Evolutionary conservation across 30 jellyfish, hydroid and myxozoan species (phyloP).

Genomic region (Cassiopea xamachana): DNA sequence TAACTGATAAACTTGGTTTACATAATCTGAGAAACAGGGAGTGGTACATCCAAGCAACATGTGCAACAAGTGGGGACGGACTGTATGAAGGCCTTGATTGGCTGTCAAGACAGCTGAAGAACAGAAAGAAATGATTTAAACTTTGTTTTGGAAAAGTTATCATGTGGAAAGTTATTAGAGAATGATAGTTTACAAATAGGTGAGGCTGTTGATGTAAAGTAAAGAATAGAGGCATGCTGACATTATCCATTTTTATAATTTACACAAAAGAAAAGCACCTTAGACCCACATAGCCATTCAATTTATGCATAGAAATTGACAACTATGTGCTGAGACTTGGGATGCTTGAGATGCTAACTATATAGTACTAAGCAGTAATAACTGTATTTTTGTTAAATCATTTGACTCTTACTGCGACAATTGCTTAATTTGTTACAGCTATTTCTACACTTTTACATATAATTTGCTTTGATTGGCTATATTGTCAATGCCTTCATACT

Average conservation of each 20-base stretch:
- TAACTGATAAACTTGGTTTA: constrained; percentile 92
- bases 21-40: constrained; percentile 79
- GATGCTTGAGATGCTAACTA: no score
- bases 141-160: neutral
- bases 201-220: neutral
- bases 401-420: no score
- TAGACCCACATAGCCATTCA: neutral
- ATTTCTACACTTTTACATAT: neutral
- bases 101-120: constrained; percentile 91
- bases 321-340: no score
- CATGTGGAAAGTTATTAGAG: neutral
- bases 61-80: constrained; percentile 99
- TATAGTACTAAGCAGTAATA: no score
- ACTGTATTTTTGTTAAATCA: no score
- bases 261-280: neutral
- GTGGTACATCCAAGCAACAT: constrained; percentile 98
- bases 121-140: constrained; percentile 79
- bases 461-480: no score
- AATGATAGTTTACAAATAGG: neutral
- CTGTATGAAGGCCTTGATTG: constrained; percentile 99
- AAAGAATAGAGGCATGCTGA: neutral
- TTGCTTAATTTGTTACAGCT: neutral
- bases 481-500: neutral
- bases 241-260: neutral
- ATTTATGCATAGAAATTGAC: neutral